These are phyloP conservation scores for Turritopsis rubra DNA, from an alignment of 30 jellyfish, hydroid and myxozoan species.

Conservation along the genomic window DNA sequence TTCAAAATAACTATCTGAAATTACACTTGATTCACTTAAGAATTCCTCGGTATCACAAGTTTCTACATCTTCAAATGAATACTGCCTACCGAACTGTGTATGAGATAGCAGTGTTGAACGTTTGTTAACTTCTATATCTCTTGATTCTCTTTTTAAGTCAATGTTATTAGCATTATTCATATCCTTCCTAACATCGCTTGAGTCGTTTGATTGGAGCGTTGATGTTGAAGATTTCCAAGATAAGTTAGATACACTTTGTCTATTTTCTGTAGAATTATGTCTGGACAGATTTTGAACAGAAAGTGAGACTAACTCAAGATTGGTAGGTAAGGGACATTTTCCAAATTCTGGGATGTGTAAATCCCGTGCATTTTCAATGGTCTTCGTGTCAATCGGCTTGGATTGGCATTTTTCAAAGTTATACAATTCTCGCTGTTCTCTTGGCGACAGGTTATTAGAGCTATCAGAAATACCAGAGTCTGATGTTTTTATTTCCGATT, in stretches of 20 bases:
- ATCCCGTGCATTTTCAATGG: neutral
- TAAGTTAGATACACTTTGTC: neutral
- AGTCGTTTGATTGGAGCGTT: neutral
- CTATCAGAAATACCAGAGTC: conserved; percentile 5
- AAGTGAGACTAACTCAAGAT: neutral
- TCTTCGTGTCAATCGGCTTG: neutral
- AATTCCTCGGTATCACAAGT: conserved; percentile 29
- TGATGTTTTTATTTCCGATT: neutral
- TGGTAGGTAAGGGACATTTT: neutral
- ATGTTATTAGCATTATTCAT: neutral
- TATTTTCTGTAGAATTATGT: neutral
- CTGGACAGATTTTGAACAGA: neutral
- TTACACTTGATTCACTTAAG: conserved; percentile 47
- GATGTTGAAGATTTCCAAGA: conserved; percentile 10
- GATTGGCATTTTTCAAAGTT: neutral
- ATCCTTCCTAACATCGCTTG: neutral
- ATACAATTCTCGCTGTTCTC: neutral
- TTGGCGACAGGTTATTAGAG: neutral
- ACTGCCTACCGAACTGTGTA: conserved; percentile 50
- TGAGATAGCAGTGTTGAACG: conserved; percentile 36
- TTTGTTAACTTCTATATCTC: neutral
- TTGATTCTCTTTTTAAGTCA: neutral
- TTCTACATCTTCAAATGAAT: conserved; percentile 41
- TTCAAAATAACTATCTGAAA: conserved; percentile 49
- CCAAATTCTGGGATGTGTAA: neutral